A percentile compares a stretch with the other conserved stretches of the same genome.
These are phyloP conservation scores for Semnornis frantzii DNA, from an alignment of 2,113 vertebrate species.

Conservation along the genomic window DNA sequence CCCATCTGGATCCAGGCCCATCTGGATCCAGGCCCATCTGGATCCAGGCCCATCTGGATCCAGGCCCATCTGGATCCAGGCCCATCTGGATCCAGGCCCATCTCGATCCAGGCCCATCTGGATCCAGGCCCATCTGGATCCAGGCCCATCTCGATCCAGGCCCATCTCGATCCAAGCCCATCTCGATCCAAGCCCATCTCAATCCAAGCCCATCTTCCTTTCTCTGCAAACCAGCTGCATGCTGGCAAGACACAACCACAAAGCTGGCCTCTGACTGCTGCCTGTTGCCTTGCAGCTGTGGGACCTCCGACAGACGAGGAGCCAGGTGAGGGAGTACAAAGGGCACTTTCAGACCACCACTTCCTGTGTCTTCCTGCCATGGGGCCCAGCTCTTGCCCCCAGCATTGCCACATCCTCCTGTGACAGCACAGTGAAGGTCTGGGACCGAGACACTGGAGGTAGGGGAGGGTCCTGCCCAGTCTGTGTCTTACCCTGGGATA, in stretches of 20 bases:
- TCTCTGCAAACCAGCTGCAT: accelerated
- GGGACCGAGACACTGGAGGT: conserved; percentile 92
- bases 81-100: too few relatives aligned
- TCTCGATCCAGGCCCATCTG: too few relatives aligned
- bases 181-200: too few relatives aligned
- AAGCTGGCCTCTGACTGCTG: background rate
- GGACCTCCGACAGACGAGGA: conserved; percentile 91
- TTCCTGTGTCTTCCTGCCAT: conserved; percentile 88
- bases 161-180: too few relatives aligned
- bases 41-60: too few relatives aligned
- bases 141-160: too few relatives aligned
- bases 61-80: too few relatives aligned
- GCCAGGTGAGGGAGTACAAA: conserved; percentile 84
- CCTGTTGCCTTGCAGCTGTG: conserved; percentile 82
- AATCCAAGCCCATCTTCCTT: background rate
- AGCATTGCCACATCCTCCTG: conserved; percentile 87
- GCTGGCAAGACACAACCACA: background rate
- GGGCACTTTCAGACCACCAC: conserved; percentile 90
- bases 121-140: too few relatives aligned
- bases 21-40: too few relatives aligned
- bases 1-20: too few relatives aligned
- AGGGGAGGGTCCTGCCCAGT: background rate
- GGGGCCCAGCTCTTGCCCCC: conserved; percentile 32
- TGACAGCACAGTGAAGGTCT: conserved; percentile 89
- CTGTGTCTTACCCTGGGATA: background rate